phyloP scores from a whole-genome alignment of 2,113 vertebrate genomes.

The Peromyscus maniculatus region DNA sequence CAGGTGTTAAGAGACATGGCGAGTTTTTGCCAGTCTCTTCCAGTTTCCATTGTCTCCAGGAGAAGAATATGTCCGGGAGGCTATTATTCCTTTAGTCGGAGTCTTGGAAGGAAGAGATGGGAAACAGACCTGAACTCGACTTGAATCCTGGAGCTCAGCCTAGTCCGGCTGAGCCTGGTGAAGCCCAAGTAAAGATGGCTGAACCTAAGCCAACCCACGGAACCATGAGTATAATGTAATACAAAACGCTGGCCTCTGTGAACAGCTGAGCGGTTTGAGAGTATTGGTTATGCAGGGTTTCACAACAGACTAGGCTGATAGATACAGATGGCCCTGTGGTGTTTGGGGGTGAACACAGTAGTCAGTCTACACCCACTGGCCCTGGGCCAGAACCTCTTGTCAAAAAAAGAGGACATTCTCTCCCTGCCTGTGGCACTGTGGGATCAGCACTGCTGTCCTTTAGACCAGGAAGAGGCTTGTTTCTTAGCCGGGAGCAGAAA shows the following conservation, averaged over 20 bases:
- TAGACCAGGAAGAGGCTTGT: neutral
- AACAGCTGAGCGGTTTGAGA: neutral
- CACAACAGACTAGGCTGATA: neutral
- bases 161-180: neutral
- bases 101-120: slow-evolving; percentile 25
- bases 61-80: neutral
- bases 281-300: neutral
- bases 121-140: slow-evolving; percentile 43
- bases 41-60: neutral
- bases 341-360: neutral
- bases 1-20: neutral
- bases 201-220: slow-evolving; percentile 22
- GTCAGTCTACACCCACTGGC: neutral
- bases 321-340: accelerated
- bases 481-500: slow-evolving; percentile 20
- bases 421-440: neutral
- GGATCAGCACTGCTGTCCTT: neutral
- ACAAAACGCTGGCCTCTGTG: neutral
- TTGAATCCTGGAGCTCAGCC: slow-evolving; percentile 47
- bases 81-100: neutral
- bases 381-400: neutral
- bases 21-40: neutral
- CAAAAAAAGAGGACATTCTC: neutral
- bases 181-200: neutral
- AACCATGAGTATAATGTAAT: neutral